Percentiles rank a stretch among this genome's conserved stretches.
These are phyloP conservation scores for Nannoperca australis DNA, from an alignment of 2,797 vertebrate species.

Conservation along the genomic window DNA sequence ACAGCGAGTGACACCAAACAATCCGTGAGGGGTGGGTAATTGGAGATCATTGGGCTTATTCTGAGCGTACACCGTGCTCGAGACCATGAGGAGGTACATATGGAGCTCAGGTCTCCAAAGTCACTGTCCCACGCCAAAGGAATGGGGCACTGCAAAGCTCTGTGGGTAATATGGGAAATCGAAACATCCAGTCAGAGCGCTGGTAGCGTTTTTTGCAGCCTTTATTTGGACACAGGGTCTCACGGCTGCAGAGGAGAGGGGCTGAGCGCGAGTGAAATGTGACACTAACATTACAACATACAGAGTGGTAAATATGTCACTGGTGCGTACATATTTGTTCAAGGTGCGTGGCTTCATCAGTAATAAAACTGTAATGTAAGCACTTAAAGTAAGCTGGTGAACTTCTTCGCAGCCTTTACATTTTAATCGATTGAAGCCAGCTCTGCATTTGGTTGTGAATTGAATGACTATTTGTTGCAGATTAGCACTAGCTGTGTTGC, in stretches of 20 bases:
- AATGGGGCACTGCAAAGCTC: constrained; percentile 57
- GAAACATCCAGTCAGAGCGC: constrained; percentile 63
- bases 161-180: constrained; percentile 71
- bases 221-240: constrained; percentile 84
- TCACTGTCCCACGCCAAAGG: constrained; percentile 41
- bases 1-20: constrained; percentile 82
- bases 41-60: constrained; percentile 84
- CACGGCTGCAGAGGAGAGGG: constrained; percentile 4
- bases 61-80: constrained; percentile 74
- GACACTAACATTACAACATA: constrained; percentile 63
- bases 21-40: constrained; percentile 85
- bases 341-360: constrained; percentile 35
- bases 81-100: constrained; percentile 45
- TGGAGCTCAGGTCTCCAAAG: constrained; percentile 44
- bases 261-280: constrained; percentile 35
- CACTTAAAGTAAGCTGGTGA: neutral
- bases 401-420: neutral
- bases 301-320: constrained; percentile 65
- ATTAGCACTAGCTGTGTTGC: constrained; percentile 12
- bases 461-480: constrained; percentile 35
- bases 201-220: constrained; percentile 53
- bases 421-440: constrained; percentile 1
- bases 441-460: constrained; percentile 27
- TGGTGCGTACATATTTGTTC: constrained; percentile 67
- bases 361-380: constrained; percentile 30